A percentile compares a stretch with the other conserved stretches of the same genome.
phyloP scores from a whole-genome alignment of 2,888 invertebrate genomes.

The Polietes domitor region DNA sequence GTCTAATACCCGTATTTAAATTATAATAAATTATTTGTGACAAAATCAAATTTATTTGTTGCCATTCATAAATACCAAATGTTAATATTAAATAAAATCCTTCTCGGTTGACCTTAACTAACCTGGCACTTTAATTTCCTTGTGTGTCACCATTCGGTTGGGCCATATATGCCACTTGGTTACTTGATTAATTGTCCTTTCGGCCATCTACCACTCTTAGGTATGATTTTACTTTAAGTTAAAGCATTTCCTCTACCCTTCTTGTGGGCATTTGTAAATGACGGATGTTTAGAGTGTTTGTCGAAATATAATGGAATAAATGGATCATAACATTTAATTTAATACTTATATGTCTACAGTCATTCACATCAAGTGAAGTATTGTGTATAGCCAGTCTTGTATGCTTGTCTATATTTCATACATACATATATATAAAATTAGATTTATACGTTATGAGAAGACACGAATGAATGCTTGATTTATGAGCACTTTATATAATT shows the following conservation, averaged over 20 bases:
- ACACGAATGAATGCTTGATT: not conserved
- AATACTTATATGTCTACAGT: conserved; percentile 22
- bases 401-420: not conserved
- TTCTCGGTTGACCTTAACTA: too few relatives aligned
- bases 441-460: not conserved
- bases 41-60: too few relatives aligned
- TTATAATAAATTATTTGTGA: too few relatives aligned
- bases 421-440: not conserved
- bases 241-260: not conserved
- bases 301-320: conserved; percentile 23
- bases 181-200: conserved; percentile 22
- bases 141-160: not conserved
- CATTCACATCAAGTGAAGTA: conserved; percentile 6
- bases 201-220: not conserved
- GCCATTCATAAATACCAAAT: not conserved
- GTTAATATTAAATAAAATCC: conserved; percentile 1
- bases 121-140: conserved; percentile 10
- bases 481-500: not conserved
- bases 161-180: not conserved
- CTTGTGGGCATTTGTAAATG: conserved; percentile 5
- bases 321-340: conserved; percentile 30
- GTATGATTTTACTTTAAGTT: not conserved
- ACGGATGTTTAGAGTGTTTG: conserved; percentile 24
- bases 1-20: too few relatives aligned
- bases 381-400: not conserved